Conservation (phyloP, 2,888 invertebrate species). For the Tiliacea aurago region DNA sequence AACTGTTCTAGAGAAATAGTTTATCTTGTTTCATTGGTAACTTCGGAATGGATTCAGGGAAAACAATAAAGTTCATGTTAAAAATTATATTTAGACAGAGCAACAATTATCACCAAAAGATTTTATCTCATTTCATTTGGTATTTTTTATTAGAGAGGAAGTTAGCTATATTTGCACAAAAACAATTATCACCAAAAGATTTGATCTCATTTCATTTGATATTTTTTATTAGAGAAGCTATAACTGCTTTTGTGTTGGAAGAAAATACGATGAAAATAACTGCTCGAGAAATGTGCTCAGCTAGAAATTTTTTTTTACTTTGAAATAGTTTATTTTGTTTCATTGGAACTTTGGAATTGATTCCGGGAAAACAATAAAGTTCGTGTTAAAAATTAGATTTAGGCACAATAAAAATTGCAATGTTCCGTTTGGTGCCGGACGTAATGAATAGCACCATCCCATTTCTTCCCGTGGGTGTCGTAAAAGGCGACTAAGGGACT, state of each 20-base stretch:
- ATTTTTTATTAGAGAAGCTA: conserved; percentile 29
- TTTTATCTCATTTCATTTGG: not conserved
- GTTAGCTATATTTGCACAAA: too few species aligned
- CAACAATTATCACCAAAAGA: conserved; percentile 8
- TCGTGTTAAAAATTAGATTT: not conserved
- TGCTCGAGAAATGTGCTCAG: not conserved
- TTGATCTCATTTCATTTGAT: too few species aligned
- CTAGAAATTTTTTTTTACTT: not conserved
- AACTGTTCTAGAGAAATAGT: not conserved
- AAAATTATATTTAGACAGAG: conserved; percentile 1
- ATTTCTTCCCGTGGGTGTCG: too few species aligned
- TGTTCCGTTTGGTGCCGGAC: too few species aligned
- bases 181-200: too few species aligned
- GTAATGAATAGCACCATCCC: too few species aligned
- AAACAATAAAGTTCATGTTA: conserved; percentile 1
- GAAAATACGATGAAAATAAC: conserved; percentile 26
- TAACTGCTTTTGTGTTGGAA: conserved; percentile 27
- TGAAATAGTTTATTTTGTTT: too few species aligned
- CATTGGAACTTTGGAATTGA: not conserved
- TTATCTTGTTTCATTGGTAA: too few species aligned
- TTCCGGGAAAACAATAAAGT: not conserved
- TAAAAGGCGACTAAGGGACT: too few species aligned
- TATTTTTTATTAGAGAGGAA: too few species aligned
- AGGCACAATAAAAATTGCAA: conserved; percentile 16
- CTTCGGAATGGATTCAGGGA: not conserved